Conservation (phyloP, 53 echinoderm and acorn worm genomes). For the Echinarachnius parma region DNA sequence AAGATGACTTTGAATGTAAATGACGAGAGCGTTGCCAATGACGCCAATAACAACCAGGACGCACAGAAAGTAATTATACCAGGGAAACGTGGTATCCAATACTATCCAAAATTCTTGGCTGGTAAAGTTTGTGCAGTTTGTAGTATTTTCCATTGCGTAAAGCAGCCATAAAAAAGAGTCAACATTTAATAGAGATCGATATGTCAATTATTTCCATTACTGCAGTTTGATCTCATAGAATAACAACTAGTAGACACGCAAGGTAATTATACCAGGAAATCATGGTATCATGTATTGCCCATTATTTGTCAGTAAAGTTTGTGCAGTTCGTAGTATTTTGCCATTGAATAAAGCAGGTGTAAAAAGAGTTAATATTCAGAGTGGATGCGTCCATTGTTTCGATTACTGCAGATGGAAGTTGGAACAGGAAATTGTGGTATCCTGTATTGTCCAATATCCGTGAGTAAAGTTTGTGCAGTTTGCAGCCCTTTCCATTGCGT, state of each 20-base stretch:
- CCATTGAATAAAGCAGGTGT: too few species aligned
- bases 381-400: too few species aligned
- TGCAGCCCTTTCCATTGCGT: too few species aligned
- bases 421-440: neutral
- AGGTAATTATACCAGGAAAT: neutral
- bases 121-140: neutral
- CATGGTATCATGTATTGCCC: neutral
- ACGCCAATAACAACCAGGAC: constrained; percentile 8
- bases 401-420: too few species aligned
- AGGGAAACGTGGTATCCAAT: neutral
- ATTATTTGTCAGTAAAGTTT: neutral
- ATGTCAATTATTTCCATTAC: too few species aligned
- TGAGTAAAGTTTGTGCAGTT: neutral
- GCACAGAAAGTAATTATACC: neutral
- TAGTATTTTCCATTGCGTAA: too few species aligned
- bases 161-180: too few species aligned
- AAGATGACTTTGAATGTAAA: neutral
- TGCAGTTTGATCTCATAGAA: too few species aligned
- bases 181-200: too few species aligned
- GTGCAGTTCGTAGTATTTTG: constrained; percentile 11
- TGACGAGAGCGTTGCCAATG: constrained; percentile 20
- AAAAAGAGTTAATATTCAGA: too few species aligned
- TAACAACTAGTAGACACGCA: neutral
- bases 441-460: neutral
- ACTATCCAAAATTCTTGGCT: neutral